Percentiles rank a stretch among this genome's conserved stretches.
phyloP scores from a whole-genome alignment of 2,888 invertebrate genomes.

The Eupithecia abbreviata region DNA sequence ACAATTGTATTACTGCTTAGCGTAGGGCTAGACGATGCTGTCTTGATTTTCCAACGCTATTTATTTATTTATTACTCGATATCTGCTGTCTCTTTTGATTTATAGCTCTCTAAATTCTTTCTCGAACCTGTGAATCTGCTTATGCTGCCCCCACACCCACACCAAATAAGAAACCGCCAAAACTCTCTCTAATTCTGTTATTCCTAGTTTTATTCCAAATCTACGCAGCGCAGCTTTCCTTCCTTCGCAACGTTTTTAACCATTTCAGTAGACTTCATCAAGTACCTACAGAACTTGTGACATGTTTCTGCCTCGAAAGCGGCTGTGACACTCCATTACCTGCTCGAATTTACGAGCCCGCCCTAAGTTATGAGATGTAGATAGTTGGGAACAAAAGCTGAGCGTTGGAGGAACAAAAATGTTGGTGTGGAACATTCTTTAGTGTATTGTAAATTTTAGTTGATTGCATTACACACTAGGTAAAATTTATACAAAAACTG shows the following conservation, averaged over 20 bases:
- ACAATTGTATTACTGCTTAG: too few species aligned
- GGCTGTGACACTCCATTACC: constrained; percentile 50
- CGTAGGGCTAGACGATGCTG: too few species aligned
- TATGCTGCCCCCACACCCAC: background rate
- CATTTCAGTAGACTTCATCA: constrained; percentile 13
- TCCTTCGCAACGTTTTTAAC: constrained; percentile 1
- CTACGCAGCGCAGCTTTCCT: background rate
- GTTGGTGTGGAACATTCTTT: background rate
- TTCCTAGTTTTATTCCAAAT: background rate
- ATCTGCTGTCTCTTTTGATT: too few species aligned
- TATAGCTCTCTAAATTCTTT: background rate
- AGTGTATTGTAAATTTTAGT: background rate
- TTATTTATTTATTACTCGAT: too few species aligned
- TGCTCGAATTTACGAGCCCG: constrained; percentile 44
- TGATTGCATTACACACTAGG: background rate
- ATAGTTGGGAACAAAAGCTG: constrained; percentile 1
- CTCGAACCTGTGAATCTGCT: background rate
- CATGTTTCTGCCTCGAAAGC: constrained; percentile 45
- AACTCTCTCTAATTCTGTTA: background rate
- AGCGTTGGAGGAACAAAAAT: background rate
- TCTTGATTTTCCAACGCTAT: too few species aligned
- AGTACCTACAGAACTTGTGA: constrained; percentile 31
- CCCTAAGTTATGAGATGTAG: constrained; percentile 28
- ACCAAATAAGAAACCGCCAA: background rate
- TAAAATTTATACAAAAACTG: background rate